Base-by-base conservation (phyloP, 2,113 vertebrate species). In the Anthoscopus minutus region DNA sequence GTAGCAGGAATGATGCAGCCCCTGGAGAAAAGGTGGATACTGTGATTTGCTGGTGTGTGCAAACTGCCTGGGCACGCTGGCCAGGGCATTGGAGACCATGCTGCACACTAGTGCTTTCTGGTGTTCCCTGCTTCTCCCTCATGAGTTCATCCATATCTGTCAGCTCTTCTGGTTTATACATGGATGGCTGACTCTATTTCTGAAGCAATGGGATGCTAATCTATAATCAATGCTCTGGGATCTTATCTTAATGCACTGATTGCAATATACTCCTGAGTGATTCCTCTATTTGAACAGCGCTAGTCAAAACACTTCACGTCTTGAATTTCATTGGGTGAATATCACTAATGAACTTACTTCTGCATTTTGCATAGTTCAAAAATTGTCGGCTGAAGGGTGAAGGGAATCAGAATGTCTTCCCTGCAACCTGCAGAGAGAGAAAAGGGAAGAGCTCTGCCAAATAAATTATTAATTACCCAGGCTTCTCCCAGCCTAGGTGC, bases 91-190 rank as follows among this genome's bases (percentile, higher is more conserved):
- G 73, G 45, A 45, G 37, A 25, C 7, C 1, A 2, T 1, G 2
- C 16, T 8, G 14, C 47, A 54, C 25, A 21, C 3, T 0, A 0
- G 2, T 5, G 2, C 17, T 56, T 67, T 64, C 64, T 13, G 53
- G 8, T 0, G 2, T 27, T 65, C 31, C 70, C n/a, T 5, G 2
- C 17, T 48, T 64, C 53, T 85, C 53, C 67, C 15, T n/a, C 62
- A 1, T 0, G 4, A 65, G 33, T 9, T 50, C 50, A 7, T 7
- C 62, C 2, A 0, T 15, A 27, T 7, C 48, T 4, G 0, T 18
- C 6, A 3, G 53, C 35, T 82, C 48, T 58, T 30, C 44, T 19
- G 60, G 17, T 9, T 62, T 31, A 13, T 8, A 33, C 21, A 30
- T 23, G 57, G 33, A 47, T 53, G 31, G 18, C 5, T 4, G 57